phyloP scores from a whole-genome alignment of 37 sponge, comb jelly and placozoan genomes.

The Mnemiopsis leidyi region DNA sequence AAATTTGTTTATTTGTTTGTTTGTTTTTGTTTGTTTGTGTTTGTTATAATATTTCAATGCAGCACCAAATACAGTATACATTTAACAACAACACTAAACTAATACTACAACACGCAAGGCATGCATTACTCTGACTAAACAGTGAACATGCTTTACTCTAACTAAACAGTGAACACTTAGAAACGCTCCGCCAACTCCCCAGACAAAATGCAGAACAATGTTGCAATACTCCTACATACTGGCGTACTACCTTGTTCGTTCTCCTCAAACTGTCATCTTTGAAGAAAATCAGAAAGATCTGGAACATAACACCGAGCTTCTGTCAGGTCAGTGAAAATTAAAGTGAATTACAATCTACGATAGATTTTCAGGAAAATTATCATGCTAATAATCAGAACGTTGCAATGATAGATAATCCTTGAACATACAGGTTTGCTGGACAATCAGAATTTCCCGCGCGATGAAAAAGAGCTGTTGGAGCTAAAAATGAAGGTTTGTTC shows the following conservation, averaged over 20 bases:
- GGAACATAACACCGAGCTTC: slow-evolving; percentile 58
- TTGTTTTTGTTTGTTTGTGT: too few relatives aligned
- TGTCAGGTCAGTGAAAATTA: slow-evolving; percentile 12
- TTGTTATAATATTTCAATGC: too few relatives aligned
- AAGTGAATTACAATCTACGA: background rate
- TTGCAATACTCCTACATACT: slow-evolving; percentile 19
- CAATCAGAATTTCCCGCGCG: background rate
- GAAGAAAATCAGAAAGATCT: slow-evolving; percentile 61
- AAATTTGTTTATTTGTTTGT: too few relatives aligned
- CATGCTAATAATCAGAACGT: too few relatives aligned
- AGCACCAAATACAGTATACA: too few relatives aligned
- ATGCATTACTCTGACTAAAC: too few relatives aligned
- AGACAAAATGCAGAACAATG: slow-evolving; percentile 48
- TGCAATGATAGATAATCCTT: too few relatives aligned
- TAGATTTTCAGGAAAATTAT: too few relatives aligned
- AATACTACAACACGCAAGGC: too few relatives aligned
- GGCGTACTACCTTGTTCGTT: background rate
- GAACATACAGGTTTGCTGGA: background rate
- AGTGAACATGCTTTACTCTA: too few relatives aligned
- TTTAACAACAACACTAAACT: too few relatives aligned
- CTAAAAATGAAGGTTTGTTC: background rate
- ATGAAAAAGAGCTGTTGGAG: background rate
- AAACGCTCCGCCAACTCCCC: background rate
- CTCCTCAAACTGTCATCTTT: slow-evolving; percentile 5
- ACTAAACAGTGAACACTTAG: too few relatives aligned